phyloP scores from a whole-genome alignment of 2,888 invertebrate species.

The Pardosa pseudoannulata region DNA sequence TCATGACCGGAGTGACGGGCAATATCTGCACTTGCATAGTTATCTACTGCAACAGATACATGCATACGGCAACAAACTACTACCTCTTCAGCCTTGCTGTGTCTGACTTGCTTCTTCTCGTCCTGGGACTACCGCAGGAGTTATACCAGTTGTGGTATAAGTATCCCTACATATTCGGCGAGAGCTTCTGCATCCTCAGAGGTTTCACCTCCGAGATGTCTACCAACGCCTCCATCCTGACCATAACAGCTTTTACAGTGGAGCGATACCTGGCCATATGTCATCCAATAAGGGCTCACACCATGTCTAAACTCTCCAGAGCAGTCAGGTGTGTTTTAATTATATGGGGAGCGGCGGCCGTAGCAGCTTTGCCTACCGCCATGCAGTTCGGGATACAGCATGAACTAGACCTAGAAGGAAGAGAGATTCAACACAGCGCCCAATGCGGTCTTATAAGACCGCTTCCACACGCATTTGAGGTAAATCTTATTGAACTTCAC shows the following conservation, averaged over 20 bases:
- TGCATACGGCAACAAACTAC: constrained; percentile 91
- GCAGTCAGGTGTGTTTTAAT: constrained; percentile 87
- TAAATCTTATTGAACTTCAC: too few relatives aligned
- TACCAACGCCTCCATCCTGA: constrained; percentile 85
- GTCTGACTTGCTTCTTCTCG: constrained; percentile 86
- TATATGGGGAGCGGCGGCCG: constrained; percentile 86
- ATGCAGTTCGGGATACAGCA: constrained; percentile 85
- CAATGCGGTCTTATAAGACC: constrained; percentile 80
- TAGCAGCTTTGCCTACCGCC: constrained; percentile 78
- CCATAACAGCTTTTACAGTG: constrained; percentile 91
- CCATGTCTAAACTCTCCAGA: constrained; percentile 81
- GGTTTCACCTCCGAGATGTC: constrained; percentile 89
- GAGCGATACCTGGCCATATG: constrained; percentile 92
- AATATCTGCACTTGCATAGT: constrained; percentile 88
- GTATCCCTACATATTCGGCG: constrained; percentile 81
- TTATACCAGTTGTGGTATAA: constrained; percentile 80
- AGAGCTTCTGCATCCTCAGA: constrained; percentile 86
- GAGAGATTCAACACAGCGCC: constrained; percentile 37
- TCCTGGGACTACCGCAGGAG: constrained; percentile 89
- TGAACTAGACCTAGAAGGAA: constrained; percentile 27
- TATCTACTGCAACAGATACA: constrained; percentile 85
- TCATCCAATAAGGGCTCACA: constrained; percentile 84
- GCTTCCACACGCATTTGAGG: constrained; percentile 85
- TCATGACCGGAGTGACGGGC: constrained; percentile 86
- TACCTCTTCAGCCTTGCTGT: constrained; percentile 88